Conservation (phyloP, 2,113 vertebrate genomes). For the Nestor notabilis region DNA sequence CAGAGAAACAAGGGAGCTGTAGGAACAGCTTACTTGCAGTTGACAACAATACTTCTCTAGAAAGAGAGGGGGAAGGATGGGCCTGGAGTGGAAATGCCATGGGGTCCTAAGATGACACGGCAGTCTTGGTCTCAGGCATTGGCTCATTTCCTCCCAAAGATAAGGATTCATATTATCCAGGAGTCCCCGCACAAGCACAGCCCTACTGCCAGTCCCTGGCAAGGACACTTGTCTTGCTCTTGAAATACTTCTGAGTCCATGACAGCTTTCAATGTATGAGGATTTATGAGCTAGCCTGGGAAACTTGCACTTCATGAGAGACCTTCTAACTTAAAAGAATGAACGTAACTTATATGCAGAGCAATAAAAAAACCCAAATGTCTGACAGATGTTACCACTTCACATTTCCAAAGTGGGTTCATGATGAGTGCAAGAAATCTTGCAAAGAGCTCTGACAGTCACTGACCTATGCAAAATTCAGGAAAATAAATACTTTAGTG, state of each 20-base stretch:
- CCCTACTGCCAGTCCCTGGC: not conserved
- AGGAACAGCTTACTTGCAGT: not conserved
- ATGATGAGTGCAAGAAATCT: not conserved
- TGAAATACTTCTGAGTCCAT: not conserved
- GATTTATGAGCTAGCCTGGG: not conserved
- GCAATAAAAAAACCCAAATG: not conserved
- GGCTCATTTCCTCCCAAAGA: not conserved
- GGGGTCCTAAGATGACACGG: slow-evolving; percentile 6
- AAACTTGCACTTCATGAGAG: not conserved
- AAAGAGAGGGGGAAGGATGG: not conserved
- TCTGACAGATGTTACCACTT: not conserved
- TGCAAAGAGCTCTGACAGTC: not conserved
- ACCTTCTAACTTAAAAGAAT: not conserved
- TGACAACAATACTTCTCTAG: not conserved
- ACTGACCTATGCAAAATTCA: not conserved
- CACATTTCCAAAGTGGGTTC: not conserved
- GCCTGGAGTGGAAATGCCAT: not conserved
- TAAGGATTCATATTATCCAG: not conserved
- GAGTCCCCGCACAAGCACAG: not conserved
- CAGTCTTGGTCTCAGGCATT: not conserved
- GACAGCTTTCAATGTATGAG: not conserved
- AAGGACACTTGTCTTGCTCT: not conserved
- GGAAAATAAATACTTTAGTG: not conserved
- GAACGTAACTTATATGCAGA: not conserved
- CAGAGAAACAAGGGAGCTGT: not conserved